These are phyloP conservation scores for Cirrhinus mrigala DNA, from an alignment of 2,797 vertebrate species.

Conservation along the genomic window DNA sequence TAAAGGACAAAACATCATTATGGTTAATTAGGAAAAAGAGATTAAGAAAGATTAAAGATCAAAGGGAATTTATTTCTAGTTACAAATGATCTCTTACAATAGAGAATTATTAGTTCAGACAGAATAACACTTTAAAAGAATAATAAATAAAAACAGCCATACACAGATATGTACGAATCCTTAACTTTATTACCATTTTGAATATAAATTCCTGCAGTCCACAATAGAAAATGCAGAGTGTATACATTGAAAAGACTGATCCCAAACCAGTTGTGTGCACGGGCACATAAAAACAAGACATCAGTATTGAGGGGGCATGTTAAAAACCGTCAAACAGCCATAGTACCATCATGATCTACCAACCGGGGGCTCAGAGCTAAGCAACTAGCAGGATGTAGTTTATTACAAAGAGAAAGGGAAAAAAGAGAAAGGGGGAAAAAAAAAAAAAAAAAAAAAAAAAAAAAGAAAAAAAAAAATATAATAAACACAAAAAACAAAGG, in stretches of 20 bases:
- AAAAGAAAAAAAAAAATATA: neutral
- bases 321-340: conserved; percentile 55
- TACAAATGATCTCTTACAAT: neutral
- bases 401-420: conserved; percentile 9
- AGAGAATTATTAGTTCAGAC: neutral
- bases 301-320: conserved; percentile 62
- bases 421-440: conserved; percentile 8
- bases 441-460: conserved; percentile 37
- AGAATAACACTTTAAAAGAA: neutral
- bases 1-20: no score
- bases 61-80: neutral
- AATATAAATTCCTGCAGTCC: conserved; percentile 84
- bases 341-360: conserved; percentile 57
- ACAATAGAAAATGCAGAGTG: conserved; percentile 84
- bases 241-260: conserved; percentile 84
- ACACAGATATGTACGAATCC: conserved; percentile 65
- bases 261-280: conserved; percentile 77
- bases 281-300: conserved; percentile 67
- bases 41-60: no score
- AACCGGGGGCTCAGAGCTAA: conserved; percentile 43
- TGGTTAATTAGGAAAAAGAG: no score
- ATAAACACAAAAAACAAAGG: neutral
- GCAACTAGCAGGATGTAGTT: conserved; percentile 15
- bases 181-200: conserved; percentile 83
- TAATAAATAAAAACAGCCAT: neutral